phyloP scores from a whole-genome alignment of 92 coral and sea anemone species.

The Zoanthus sociatus region DNA sequence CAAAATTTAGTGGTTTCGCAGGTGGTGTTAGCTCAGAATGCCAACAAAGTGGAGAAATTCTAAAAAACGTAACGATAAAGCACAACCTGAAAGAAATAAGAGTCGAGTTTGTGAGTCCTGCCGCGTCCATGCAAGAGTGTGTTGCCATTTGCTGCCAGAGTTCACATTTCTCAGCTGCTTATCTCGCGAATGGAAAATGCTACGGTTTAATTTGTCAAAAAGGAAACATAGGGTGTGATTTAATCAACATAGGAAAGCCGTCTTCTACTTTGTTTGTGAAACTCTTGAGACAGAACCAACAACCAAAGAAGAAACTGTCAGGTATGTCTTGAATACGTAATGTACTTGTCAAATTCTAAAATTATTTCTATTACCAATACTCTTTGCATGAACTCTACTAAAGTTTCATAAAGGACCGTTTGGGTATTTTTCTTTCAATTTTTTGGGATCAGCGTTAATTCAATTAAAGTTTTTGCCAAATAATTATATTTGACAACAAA shows the following conservation, averaged over 20 bases:
- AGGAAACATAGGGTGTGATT: conserved; percentile 47
- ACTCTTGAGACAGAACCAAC: conserved; percentile 39
- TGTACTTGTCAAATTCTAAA: not conserved
- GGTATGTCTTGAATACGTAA: conserved; percentile 30
- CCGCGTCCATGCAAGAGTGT: conserved; percentile 51
- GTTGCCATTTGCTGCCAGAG: conserved; percentile 56
- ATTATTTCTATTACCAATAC: not conserved
- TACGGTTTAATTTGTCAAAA: conserved; percentile 53
- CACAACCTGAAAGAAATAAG: not conserved
- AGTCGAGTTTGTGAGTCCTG: conserved; percentile 48
- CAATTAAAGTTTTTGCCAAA: not conserved
- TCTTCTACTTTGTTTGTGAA: conserved; percentile 65
- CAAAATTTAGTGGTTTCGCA: not conserved
- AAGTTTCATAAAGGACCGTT: not conserved
- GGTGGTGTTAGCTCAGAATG: not conserved
- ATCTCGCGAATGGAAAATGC: conserved; percentile 53
- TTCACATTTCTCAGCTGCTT: conserved; percentile 52
- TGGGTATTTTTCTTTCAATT: not conserved
- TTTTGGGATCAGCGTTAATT: not conserved
- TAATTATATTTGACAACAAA: not conserved
- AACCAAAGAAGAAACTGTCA: conserved; percentile 2
- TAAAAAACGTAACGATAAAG: conserved; percentile 5
- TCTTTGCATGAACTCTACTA: not conserved
- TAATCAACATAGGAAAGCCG: conserved; percentile 41
- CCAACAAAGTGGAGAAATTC: conserved; percentile 26